Evolutionary conservation across 2,888 invertebrate species (phyloP), one percentile per base, ranked within the genome.

Genomic region (Lepeophtheirus nordmannii): DNA sequence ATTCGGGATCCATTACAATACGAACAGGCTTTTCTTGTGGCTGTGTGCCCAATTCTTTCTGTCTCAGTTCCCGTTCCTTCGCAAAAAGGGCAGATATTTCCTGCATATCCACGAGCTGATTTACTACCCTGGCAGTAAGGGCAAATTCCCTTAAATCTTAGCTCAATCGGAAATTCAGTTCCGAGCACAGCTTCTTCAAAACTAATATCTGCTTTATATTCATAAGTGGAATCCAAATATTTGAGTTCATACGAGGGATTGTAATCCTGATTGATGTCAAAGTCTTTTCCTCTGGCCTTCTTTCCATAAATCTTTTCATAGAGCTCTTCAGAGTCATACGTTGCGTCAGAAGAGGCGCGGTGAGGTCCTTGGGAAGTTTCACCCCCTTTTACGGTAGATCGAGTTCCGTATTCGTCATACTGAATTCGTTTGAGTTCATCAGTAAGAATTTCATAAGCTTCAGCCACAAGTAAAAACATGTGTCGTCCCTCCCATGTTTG

Each of bases 11-110:
- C 94, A 72, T 87, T 85, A 73, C 93, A 94, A 71, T 87, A 85
- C 65, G 94, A 81, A 74, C 96, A 97, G 0, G 96, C 92, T 2
- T 91, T 89, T 66, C 93, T 81, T 94, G 97, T 96, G 23, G 96
- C 86, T 77, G 96, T 37, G 40, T 61, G 66, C 3, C 66, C 66
- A 40, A 59, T 56, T 22, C 58, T 66, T n/a, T 58, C 60, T 14
- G 66, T 66, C 40, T 66, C 66, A 22, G 30, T 62, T 20, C 66
- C 66, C n/a, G 66, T 66, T 38, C 66, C 66, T 30, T 66, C 66
- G 40, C 66, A 66, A 40, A 37, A 66, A 12, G 60, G 59, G 37
- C 66, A 66, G 17, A 60, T 23, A 23, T 60, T 60, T 46, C 60
- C 59, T n/a, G 17, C 9, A 46, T 46, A 66, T 10, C 66, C 66